Evolutionary conservation across 2,888 invertebrate species (phyloP).

Genomic region (Actias luna): DNA sequence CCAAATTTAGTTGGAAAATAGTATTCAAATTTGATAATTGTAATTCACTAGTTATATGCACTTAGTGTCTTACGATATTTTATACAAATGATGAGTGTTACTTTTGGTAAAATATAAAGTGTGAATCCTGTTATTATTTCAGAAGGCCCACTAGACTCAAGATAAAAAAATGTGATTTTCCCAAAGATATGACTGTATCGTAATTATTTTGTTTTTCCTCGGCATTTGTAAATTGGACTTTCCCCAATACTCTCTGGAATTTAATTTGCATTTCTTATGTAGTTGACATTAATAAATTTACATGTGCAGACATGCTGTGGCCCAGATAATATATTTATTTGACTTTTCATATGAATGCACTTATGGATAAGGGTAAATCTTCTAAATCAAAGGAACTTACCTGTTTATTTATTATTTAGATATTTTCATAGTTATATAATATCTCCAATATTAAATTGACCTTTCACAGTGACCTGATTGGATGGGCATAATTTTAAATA

Average conservation of each 20-base stretch:
- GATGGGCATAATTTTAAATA: too few relatives aligned
- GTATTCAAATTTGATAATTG: too few relatives aligned
- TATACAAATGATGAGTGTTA: background rate
- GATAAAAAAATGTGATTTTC: slow-evolving; percentile 4
- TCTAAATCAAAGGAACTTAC: background rate
- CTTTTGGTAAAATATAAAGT: background rate
- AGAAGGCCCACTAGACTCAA: background rate
- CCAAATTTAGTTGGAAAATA: too few relatives aligned
- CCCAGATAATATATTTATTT: background rate
- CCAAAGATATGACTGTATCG: background rate
- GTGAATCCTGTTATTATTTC: background rate
- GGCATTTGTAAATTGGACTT: background rate
- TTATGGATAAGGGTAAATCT: background rate
- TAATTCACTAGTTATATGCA: too few relatives aligned
- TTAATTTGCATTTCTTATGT: background rate
- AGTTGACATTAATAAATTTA: background rate
- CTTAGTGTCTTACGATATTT: too few relatives aligned
- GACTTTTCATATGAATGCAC: background rate
- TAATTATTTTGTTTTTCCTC: background rate
- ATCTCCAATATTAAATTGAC: too few relatives aligned
- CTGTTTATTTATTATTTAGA: too few relatives aligned
- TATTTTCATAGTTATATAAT: too few relatives aligned
- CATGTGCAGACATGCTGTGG: background rate
- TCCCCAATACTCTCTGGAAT: background rate
- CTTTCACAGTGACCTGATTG: too few relatives aligned